Percentiles rank a stretch among this genome's conserved stretches.
These are phyloP conservation scores for Cephalotes varians DNA, from an alignment of 2,888 invertebrate species.

Conservation along the genomic window DNA sequence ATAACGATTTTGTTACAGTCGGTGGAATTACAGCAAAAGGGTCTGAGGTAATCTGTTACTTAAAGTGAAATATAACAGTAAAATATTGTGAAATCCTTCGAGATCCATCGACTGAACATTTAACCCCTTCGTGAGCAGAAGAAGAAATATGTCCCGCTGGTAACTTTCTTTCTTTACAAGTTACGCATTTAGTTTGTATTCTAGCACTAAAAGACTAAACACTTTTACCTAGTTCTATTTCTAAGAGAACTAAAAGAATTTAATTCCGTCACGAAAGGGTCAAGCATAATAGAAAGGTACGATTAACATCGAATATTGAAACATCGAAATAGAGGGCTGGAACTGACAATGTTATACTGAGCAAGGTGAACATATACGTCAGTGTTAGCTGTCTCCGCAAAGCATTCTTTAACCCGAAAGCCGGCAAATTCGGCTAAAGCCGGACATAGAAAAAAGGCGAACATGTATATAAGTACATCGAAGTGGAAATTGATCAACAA, in stretches of 20 bases:
- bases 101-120: conserved; percentile 10
- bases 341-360: conserved; percentile 86
- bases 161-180: not conserved
- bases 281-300: conserved; percentile 48
- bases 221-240: not conserved
- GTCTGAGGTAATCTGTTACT: not conserved
- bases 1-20: conserved; percentile 14
- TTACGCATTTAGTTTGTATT: conserved; percentile 1
- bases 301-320: conserved; percentile 67
- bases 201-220: not conserved
- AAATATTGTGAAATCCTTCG: conserved; percentile 6
- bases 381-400: conserved; percentile 82
- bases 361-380: conserved; percentile 86
- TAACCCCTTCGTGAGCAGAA: conserved; percentile 32
- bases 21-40: not conserved
- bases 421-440: conserved; percentile 62
- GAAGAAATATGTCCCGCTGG: not conserved
- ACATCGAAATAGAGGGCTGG: conserved; percentile 79
- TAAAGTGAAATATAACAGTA: not conserved
- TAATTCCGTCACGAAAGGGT: conserved; percentile 31
- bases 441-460: conserved; percentile 47
- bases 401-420: conserved; percentile 63
- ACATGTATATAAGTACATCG: conserved; percentile 17
- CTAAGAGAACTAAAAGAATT: not conserved
- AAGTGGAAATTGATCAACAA: not conserved